These are phyloP conservation scores for Columba guinea DNA, from an alignment of 2,797 vertebrate species.

Conservation along the genomic window DNA sequence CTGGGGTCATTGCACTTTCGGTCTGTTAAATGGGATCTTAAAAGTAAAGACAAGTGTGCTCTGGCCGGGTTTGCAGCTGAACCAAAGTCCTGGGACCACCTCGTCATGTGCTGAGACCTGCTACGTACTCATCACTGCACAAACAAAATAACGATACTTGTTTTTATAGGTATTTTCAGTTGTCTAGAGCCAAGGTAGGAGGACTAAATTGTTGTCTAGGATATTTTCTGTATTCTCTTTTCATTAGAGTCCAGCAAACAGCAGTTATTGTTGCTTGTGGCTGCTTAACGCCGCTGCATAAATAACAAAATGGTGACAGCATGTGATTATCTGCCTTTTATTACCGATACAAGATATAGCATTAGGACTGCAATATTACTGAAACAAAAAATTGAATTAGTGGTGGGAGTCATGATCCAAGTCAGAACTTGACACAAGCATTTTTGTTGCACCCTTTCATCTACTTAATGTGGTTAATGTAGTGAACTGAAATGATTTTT, in stretches of 20 bases:
- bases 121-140: fast-evolving
- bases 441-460: not conserved
- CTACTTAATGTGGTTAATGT: not conserved
- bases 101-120: not conserved
- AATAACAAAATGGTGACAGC: not conserved
- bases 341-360: not conserved
- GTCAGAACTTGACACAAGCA: not conserved
- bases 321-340: not conserved
- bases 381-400: not conserved
- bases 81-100: not conserved
- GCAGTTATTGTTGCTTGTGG: not conserved
- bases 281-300: not conserved
- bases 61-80: not conserved
- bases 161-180: not conserved
- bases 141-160: not conserved
- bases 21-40: not conserved
- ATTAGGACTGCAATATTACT: not conserved
- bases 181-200: not conserved
- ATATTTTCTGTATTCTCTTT: not conserved
- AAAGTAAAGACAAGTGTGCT: not conserved
- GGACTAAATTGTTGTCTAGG: not conserved
- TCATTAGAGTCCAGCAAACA: not conserved
- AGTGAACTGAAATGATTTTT: not conserved
- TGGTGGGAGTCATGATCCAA: not conserved
- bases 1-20: not conserved